Percentiles rank a stretch among this genome's conserved stretches.
phyloP scores from a whole-genome alignment of 2,113 vertebrate species.

The Rhea pennata region DNA sequence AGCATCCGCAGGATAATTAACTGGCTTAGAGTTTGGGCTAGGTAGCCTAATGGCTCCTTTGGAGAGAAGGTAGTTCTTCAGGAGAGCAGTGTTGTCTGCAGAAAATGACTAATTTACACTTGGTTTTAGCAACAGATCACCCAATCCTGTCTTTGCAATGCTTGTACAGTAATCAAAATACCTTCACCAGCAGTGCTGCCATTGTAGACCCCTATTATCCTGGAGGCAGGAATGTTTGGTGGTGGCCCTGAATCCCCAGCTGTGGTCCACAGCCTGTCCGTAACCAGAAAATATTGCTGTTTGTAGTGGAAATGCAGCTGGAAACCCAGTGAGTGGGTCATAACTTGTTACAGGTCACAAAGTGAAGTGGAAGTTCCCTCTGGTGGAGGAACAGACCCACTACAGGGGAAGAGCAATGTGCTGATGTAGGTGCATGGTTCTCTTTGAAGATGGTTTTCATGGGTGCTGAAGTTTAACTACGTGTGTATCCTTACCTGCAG shows the following conservation, averaged over 20 bases:
- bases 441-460: not conserved
- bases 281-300: fast-evolving
- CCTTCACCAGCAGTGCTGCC: not conserved
- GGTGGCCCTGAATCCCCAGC: not conserved
- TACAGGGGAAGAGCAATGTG: not conserved
- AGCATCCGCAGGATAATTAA: not conserved
- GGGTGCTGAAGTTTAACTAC: not conserved
- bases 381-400: slow-evolving; percentile 11
- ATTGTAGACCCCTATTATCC: fast-evolving
- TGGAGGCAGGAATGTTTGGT: not conserved
- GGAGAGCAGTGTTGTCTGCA: not conserved
- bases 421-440: fast-evolving
- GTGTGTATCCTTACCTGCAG: not conserved
- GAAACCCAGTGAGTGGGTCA: not conserved
- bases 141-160: not conserved
- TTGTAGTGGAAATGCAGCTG: not conserved
- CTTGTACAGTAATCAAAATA: not conserved
- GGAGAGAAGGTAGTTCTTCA: not conserved
- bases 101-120: not conserved
- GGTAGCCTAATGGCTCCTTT: not conserved
- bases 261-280: not conserved
- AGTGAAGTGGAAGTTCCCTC: slow-evolving; percentile 38
- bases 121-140: not conserved
- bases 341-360: not conserved
- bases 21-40: not conserved